phyloP scores from a whole-genome alignment of 2,888 invertebrate species.

The Tachina grossa region DNA sequence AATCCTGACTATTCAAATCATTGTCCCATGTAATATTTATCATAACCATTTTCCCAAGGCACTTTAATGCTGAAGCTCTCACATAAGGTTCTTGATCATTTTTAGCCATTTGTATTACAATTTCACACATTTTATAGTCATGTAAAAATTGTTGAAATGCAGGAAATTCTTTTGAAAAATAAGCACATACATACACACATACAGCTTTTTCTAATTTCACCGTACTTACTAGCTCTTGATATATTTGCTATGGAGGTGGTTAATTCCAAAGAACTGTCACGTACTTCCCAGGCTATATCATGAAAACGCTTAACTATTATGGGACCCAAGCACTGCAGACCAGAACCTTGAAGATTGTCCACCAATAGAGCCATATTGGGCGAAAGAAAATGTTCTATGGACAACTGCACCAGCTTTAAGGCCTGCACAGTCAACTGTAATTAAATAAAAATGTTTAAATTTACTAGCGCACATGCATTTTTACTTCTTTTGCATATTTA shows the following conservation, averaged over 20 bases:
- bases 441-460: conserved; percentile 7
- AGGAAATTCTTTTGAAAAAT: conserved; percentile 86
- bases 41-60: conserved; percentile 87
- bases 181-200: neutral
- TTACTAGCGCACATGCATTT: neutral
- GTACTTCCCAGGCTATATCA: conserved; percentile 90
- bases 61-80: conserved; percentile 89
- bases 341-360: conserved; percentile 86
- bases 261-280: conserved; percentile 90
- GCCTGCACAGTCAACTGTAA: conserved; percentile 88
- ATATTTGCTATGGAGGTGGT: conserved; percentile 88
- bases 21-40: conserved; percentile 88
- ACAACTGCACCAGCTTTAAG: conserved; percentile 87
- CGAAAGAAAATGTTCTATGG: conserved; percentile 89
- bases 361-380: conserved; percentile 90
- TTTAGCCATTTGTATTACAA: conserved; percentile 87
- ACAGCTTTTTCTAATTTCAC: neutral
- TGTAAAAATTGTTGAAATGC: conserved; percentile 89
- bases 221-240: conserved; percentile 87
- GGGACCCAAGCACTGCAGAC: conserved; percentile 87
- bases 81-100: conserved; percentile 90
- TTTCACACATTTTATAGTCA: conserved; percentile 86
- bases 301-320: conserved; percentile 88
- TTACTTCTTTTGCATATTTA: conserved; percentile 75
- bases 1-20: conserved; percentile 84